These are phyloP conservation scores for Oceanites oceanicus DNA, from an alignment of 2,113 vertebrate species.

Conservation along the genomic window DNA sequence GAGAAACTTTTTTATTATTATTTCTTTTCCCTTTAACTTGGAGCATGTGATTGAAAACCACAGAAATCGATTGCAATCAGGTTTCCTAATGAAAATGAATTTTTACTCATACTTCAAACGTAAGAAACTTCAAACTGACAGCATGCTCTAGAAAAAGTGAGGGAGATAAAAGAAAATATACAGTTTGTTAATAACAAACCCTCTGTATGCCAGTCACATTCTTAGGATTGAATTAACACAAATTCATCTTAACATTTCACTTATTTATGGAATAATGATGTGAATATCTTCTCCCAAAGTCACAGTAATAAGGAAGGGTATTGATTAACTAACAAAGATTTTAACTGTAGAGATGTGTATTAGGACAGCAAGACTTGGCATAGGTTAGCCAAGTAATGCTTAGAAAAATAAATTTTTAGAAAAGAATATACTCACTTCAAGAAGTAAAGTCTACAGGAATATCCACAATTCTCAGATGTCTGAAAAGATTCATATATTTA, in stretches of 20 bases:
- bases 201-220: neutral
- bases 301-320: neutral
- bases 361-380: constrained; percentile 27
- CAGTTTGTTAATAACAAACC: neutral
- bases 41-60: neutral
- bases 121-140: neutral
- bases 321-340: neutral
- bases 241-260: neutral
- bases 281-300: neutral
- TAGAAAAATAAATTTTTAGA: constrained; percentile 32
- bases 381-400: constrained; percentile 16
- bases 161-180: neutral
- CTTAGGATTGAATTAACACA: neutral
- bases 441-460: constrained; percentile 63
- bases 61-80: neutral
- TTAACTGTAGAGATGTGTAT: neutral
- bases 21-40: neutral
- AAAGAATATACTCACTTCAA: constrained; percentile 59
- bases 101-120: neutral
- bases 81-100: neutral
- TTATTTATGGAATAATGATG: neutral
- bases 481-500: constrained; percentile 50
- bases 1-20: neutral
- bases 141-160: neutral
- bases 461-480: constrained; percentile 57